Base-by-base conservation (phyloP, 2,888 invertebrate genomes). In the Tigriopus californicus region DNA sequence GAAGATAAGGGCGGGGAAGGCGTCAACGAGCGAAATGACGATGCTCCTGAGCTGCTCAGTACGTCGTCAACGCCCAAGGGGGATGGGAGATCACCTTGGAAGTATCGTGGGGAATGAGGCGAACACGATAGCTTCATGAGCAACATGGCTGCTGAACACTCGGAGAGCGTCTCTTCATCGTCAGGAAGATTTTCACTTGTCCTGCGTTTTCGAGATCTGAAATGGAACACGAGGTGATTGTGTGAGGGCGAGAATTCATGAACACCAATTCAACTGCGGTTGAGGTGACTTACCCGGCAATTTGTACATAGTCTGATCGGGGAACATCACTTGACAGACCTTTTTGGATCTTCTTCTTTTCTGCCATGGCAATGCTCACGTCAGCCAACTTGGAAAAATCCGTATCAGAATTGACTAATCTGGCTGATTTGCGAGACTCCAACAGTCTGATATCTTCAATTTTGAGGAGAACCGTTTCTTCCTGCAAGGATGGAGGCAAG, bases 111-210 rank as follows among this genome's bases (percentile, higher is more conserved):
- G 8, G 13, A 10, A 60, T 68, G 69, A 61, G 89, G 87, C 66
- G 88, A 87, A 75, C 86, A 85, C 66, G 89, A 89, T 65, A 95
- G 81, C 65, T 86, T 87, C 84, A 95, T 92, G 66, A 95, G 82
- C 64, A 92, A 92, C 73, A 94, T 79, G 58, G 95, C 95, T 13
- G 94, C 94, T 67, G 87, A 86, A 74, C 90, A 91, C 71, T 90
- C 91, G 74, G 89, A 89, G 88, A 92, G 89, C 64, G 70, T 69
- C 60, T 70, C 72, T 8, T 52, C 61, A 20, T 63, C 63, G 8
- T 64, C 65, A 12, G 60, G 20, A 13, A 24, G 24, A 15, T 22
- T 58, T 18, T 58, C 58, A 25, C 49, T 49, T 13, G 58, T 58
- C 62, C 84, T 81, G 68, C 84, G 80, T 73, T 90, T 90, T 66